These are phyloP conservation scores for Scaeva pyrastri DNA, from an alignment of 2,888 invertebrate genomes.

Conservation along the genomic window DNA sequence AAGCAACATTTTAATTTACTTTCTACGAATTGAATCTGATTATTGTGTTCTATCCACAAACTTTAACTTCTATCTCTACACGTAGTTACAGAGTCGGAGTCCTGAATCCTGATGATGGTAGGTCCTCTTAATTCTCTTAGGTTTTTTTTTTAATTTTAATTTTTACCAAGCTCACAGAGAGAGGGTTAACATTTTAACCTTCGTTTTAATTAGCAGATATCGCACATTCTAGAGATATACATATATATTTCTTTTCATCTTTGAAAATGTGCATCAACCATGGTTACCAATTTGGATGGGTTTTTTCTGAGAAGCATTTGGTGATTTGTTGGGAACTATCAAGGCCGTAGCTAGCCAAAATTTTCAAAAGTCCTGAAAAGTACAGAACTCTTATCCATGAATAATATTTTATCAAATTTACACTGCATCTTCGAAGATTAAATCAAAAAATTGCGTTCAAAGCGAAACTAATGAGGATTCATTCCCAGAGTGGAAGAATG, in stretches of 20 bases:
- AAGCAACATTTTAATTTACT: conserved; percentile 74
- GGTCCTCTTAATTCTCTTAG: not conserved
- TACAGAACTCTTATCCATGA: too few species aligned
- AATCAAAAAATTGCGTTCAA: too few species aligned
- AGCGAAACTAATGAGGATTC: too few species aligned
- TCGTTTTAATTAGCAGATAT: conserved; percentile 71
- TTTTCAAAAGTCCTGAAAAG: too few species aligned
- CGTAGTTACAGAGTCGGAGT: not conserved
- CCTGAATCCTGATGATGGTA: too few species aligned
- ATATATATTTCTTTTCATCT: not conserved
- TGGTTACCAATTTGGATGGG: not conserved
- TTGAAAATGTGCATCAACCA: not conserved
- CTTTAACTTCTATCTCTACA: not conserved
- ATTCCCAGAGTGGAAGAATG: too few species aligned
- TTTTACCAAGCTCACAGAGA: conserved; percentile 11
- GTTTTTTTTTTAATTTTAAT: conserved; percentile 24
- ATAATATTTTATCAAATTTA: too few species aligned
- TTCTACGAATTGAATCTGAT: conserved; percentile 70
- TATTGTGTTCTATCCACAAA: conserved; percentile 41
- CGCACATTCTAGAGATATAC: conserved; percentile 27
- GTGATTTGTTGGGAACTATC: too few species aligned
- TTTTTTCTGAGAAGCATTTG: not conserved
- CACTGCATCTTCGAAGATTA: too few species aligned
- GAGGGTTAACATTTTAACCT: conserved; percentile 69
- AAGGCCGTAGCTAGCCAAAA: too few species aligned